phyloP scores from a whole-genome alignment of 2,113 vertebrate genomes.

The Rhea americana region DNA sequence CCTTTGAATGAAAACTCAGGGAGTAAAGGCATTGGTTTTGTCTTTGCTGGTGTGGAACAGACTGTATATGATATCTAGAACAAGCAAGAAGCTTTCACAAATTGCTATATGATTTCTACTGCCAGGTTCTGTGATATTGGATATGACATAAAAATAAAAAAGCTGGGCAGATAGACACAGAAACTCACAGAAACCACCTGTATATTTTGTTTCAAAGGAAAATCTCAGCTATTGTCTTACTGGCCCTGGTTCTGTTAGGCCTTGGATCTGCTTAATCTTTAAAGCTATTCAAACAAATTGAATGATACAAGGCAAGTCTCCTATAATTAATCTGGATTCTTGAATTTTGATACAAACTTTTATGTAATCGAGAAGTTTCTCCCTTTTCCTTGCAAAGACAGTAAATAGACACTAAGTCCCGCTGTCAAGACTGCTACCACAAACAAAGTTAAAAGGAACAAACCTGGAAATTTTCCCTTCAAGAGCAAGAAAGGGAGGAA shows the following conservation, averaged over 20 bases:
- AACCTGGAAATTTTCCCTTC: slow-evolving; percentile 39
- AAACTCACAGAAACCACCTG: slow-evolving; percentile 75
- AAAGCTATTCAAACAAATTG: slow-evolving; percentile 66
- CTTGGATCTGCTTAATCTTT: slow-evolving; percentile 68
- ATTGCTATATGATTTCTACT: slow-evolving; percentile 61
- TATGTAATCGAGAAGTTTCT: slow-evolving; percentile 55
- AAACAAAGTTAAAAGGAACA: slow-evolving; percentile 31
- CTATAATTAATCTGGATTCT: slow-evolving; percentile 65
- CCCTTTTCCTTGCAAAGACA: slow-evolving; percentile 45
- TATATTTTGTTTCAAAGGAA: slow-evolving; percentile 81
- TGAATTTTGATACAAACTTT: slow-evolving; percentile 70
- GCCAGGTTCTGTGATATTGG: slow-evolving; percentile 76
- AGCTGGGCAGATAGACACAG: slow-evolving; percentile 66
- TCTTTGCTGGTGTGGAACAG: slow-evolving; percentile 66
- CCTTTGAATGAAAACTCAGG: slow-evolving; percentile 42
- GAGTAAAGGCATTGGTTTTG: slow-evolving; percentile 58
- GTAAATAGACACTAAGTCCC: slow-evolving; percentile 50
- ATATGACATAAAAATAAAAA: slow-evolving; percentile 74
- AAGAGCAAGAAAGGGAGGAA: background rate
- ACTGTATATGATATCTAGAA: slow-evolving; percentile 61
- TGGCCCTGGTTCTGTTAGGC: slow-evolving; percentile 66
- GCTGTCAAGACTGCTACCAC: slow-evolving; percentile 39
- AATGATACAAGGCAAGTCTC: slow-evolving; percentile 46
- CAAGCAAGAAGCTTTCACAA: slow-evolving; percentile 58
- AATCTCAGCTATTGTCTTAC: slow-evolving; percentile 70